These are phyloP conservation scores for Isaurus tuberculatus DNA, from an alignment of 92 coral and sea anemone species.

Conservation along the genomic window DNA sequence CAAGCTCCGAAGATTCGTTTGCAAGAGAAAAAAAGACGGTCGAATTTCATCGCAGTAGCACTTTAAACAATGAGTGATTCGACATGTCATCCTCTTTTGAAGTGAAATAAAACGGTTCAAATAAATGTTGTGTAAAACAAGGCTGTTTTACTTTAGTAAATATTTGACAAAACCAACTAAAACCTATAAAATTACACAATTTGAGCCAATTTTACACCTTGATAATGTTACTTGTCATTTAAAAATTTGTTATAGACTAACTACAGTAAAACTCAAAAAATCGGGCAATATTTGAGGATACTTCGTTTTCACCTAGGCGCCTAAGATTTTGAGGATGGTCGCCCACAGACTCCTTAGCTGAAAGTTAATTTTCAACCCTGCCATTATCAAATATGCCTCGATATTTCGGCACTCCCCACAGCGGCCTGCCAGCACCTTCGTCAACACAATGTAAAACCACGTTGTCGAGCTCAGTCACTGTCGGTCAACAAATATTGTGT, in stretches of 20 bases:
- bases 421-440: no score
- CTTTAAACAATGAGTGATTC: neutral
- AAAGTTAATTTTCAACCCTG: neutral
- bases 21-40: no score
- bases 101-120: conserved; percentile 1
- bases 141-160: neutral
- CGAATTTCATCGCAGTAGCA: no score
- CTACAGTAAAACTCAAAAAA: conserved; percentile 24
- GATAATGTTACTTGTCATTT: neutral
- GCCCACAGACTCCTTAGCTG: conserved; percentile 6
- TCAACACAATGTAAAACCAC: no score
- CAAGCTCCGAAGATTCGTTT: no score
- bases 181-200: neutral
- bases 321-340: conserved; percentile 13
- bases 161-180: neutral
- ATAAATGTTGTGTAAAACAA: neutral
- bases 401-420: no score
- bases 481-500: no score
- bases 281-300: neutral
- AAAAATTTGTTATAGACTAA: neutral
- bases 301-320: no score
- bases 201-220: neutral
- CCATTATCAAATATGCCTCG: no score
- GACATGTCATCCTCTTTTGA: neutral
- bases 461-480: no score